These are phyloP conservation scores for Drosophila parthenogenetica DNA, from an alignment of 2,888 invertebrate species.

Conservation along the genomic window DNA sequence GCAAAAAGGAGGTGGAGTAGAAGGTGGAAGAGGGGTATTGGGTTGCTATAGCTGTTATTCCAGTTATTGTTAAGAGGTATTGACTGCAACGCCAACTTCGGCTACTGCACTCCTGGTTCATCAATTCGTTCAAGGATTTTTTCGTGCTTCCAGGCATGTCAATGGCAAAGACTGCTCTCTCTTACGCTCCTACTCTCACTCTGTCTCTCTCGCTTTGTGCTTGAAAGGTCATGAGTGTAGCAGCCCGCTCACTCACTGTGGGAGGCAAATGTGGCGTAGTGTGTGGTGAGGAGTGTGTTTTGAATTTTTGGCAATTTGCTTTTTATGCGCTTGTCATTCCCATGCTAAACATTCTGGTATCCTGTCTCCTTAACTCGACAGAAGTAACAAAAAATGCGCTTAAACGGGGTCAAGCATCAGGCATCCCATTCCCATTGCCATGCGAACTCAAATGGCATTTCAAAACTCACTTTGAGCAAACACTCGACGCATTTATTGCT, in stretches of 20 bases:
- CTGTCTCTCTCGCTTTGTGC: slow-evolving; percentile 5
- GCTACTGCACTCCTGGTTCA: slow-evolving; percentile 81
- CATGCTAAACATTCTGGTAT: slow-evolving; percentile 64
- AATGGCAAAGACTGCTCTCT: slow-evolving; percentile 4
- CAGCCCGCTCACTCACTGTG: slow-evolving; percentile 21
- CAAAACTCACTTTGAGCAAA: slow-evolving; percentile 4
- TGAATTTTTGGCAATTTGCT: slow-evolving; percentile 48
- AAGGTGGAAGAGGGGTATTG: background rate
- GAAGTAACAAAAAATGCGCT: slow-evolving; percentile 78
- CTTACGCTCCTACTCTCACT: background rate
- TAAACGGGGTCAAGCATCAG: slow-evolving; percentile 35
- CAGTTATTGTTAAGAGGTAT: slow-evolving; percentile 60
- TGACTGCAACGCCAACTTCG: slow-evolving; percentile 53
- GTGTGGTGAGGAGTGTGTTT: slow-evolving; percentile 2
- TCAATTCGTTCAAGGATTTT: slow-evolving; percentile 83
- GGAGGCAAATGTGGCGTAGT: background rate
- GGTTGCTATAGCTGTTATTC: slow-evolving; percentile 54
- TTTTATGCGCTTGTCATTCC: slow-evolving; percentile 13
- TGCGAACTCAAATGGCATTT: slow-evolving; percentile 1
- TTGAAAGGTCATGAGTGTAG: slow-evolving; percentile 46
- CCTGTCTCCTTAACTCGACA: slow-evolving; percentile 77
- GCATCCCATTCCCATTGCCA: background rate
- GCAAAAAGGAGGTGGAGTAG: background rate
- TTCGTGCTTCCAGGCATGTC: slow-evolving; percentile 62
- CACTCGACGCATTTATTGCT: slow-evolving; percentile 16